Percentiles rank a stretch among this genome's conserved stretches.
phyloP scores from a whole-genome alignment of 1,140 invertebrate species.

The Helicoverpa zea region DNA sequence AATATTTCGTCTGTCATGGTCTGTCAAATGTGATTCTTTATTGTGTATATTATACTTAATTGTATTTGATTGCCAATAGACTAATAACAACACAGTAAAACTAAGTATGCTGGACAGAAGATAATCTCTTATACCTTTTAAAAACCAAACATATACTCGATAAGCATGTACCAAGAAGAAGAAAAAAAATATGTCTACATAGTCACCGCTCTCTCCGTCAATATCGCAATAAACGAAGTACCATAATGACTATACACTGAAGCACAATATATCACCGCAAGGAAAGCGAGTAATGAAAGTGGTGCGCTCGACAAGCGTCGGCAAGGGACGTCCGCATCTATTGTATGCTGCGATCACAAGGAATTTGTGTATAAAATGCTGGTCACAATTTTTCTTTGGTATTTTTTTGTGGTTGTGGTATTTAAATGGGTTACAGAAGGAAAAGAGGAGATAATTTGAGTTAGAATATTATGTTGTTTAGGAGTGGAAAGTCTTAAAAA shows the following conservation, averaged over 20 bases:
- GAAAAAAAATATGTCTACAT: background rate
- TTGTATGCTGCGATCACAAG: slow-evolving; percentile 9
- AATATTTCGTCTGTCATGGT: too few species aligned
- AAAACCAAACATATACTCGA: too few species aligned
- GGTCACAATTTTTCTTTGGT: background rate
- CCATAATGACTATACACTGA: background rate
- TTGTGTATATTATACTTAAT: too few species aligned
- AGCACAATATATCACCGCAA: slow-evolving; percentile 18
- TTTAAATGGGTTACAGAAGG: background rate
- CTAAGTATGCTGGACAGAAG: too few species aligned
- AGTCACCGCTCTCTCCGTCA: background rate
- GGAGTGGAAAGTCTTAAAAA: too few species aligned
- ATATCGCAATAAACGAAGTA: background rate
- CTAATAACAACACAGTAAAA: too few species aligned
- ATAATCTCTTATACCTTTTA: too few species aligned
- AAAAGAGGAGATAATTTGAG: background rate
- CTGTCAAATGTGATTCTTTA: too few species aligned
- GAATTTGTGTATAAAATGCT: slow-evolving; percentile 1
- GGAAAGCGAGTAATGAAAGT: slow-evolving; percentile 40
- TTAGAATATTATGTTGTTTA: too few species aligned
- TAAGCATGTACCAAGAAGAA: too few species aligned
- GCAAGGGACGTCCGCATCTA: slow-evolving; percentile 14
- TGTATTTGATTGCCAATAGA: too few species aligned
- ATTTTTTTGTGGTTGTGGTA: background rate
- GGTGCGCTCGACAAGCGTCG: slow-evolving; percentile 31